phyloP scores from a whole-genome alignment of 2,888 invertebrate genomes.

The Eupithecia inturbata region DNA sequence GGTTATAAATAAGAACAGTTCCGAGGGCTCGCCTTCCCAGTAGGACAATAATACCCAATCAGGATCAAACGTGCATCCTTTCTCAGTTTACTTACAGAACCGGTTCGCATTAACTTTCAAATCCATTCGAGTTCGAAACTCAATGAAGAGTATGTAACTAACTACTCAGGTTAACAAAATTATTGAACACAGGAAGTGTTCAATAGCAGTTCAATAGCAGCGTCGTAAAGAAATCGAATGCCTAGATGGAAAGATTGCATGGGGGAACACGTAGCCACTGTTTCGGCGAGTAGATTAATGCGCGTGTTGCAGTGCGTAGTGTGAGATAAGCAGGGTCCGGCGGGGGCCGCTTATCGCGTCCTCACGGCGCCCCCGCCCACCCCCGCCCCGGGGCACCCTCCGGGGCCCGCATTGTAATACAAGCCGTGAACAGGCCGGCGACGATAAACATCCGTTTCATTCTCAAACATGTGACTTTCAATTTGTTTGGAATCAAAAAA shows the following conservation, averaged over 20 bases:
- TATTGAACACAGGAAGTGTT: too few species aligned
- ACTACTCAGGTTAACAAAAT: too few species aligned
- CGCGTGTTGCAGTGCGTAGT: background rate
- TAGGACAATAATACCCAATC: background rate
- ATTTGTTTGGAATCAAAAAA: constrained; percentile 23
- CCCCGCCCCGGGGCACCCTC: background rate
- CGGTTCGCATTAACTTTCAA: too few species aligned
- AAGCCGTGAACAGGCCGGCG: constrained; percentile 40
- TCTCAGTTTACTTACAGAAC: background rate
- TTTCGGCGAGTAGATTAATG: background rate
- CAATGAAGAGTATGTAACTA: too few species aligned
- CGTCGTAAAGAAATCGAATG: too few species aligned
- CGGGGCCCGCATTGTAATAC: constrained; percentile 42
- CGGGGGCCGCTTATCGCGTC: background rate
- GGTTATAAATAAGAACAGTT: too few species aligned
- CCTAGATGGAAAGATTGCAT: background rate
- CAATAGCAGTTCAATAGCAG: too few species aligned
- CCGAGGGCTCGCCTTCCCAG: too few species aligned
- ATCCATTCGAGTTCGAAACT: too few species aligned
- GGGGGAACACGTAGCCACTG: background rate
- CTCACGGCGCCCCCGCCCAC: background rate
- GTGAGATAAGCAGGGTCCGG: background rate
- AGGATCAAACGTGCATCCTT: background rate
- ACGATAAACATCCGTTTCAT: constrained; percentile 33
- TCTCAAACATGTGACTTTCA: constrained; percentile 27